These are phyloP conservation scores for Notechis scutatus DNA, from an alignment of 2,113 vertebrate species.

Conservation along the genomic window DNA sequence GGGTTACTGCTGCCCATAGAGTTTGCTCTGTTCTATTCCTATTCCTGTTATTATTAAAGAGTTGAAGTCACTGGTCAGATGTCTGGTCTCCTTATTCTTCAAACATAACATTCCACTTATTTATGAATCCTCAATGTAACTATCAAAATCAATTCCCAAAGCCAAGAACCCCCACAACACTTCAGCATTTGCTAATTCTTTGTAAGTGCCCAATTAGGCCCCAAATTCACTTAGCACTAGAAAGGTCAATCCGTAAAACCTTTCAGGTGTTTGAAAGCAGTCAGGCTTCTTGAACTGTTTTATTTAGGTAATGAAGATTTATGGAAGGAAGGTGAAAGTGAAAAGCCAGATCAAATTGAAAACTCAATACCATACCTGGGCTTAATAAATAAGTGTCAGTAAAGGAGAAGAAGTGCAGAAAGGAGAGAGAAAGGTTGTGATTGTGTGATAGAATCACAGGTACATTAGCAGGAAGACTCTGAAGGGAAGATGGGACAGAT, in stretches of 20 bases:
- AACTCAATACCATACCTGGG: neutral
- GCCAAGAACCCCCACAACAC: neutral
- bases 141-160: conserved; percentile 12
- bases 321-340: conserved; percentile 14
- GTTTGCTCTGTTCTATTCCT: no score
- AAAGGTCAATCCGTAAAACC: conserved; percentile 41
- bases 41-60: no score
- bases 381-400: conserved; percentile 27
- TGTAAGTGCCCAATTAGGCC: conserved; percentile 27
- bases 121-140: neutral
- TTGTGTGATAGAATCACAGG: conserved; percentile 36
- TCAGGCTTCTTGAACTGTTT: conserved; percentile 35
- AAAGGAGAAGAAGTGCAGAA: neutral
- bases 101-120: no score
- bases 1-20: no score
- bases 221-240: conserved; percentile 14
- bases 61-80: no score
- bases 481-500: conserved; percentile 1
- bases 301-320: conserved; percentile 45
- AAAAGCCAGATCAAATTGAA: conserved; percentile 31
- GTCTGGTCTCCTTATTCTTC: no score
- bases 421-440: conserved; percentile 1
- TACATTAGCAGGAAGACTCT: conserved; percentile 17
- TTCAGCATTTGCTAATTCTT: conserved; percentile 27
- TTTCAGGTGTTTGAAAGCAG: conserved; percentile 9